Conservation (phyloP, 2,797 vertebrate species). For the Schizopygopsis malacanthus region DNA sequence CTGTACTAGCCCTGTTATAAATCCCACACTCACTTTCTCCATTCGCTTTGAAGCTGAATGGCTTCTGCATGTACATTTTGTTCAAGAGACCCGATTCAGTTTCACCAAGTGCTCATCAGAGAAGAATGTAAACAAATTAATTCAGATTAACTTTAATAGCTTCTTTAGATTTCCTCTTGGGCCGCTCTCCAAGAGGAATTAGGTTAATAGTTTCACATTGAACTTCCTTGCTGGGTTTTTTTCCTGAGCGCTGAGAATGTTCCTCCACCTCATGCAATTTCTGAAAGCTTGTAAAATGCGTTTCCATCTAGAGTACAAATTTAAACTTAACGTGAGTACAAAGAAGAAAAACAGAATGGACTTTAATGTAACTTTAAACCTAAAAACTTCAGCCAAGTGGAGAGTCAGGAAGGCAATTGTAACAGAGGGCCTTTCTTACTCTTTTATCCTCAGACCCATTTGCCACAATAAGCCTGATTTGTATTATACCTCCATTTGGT, state of each 20-base stretch:
- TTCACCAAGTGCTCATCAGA: conserved; percentile 53
- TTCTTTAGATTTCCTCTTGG: conserved; percentile 62
- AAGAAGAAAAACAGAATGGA: conserved; percentile 44
- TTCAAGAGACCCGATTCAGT: conserved; percentile 32
- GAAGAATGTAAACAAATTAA: conserved; percentile 69
- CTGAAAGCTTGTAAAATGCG: conserved; percentile 23
- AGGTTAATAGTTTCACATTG: conserved; percentile 58
- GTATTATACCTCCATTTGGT: conserved; percentile 29
- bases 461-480: conserved; percentile 51
- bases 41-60: conserved; percentile 24
- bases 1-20: conserved; percentile 13
- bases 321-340: conserved; percentile 39
- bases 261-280: conserved; percentile 32
- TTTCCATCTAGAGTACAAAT: conserved; percentile 36
- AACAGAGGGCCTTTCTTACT: conserved; percentile 35
- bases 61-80: conserved; percentile 24
- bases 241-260: background rate
- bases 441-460: conserved; percentile 44
- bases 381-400: conserved; percentile 47
- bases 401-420: conserved; percentile 46
- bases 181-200: conserved; percentile 59
- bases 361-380: conserved; percentile 57
- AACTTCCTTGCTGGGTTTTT: conserved; percentile 10
- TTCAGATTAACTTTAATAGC: conserved; percentile 66
- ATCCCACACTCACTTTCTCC: conserved; percentile 19